Base-by-base conservation (phyloP, 2,888 invertebrate genomes). In the Caenorhabditis sulstoni region DNA sequence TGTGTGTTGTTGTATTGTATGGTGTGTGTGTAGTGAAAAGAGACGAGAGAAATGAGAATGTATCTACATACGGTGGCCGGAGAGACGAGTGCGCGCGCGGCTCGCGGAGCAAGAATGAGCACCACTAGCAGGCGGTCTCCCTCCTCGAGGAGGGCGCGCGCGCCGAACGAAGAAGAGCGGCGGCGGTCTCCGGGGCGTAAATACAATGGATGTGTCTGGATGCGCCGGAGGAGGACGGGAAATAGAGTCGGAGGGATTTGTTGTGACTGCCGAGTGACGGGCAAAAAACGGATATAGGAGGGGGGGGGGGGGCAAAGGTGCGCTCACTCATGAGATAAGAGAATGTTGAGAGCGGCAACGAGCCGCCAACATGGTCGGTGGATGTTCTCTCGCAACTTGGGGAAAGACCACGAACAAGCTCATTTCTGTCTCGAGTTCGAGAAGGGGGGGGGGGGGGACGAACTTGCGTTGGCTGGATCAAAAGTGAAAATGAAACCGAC, bases 191-290 rank as follows among this genome's bases (percentile, higher is more conserved):
- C 49, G 47, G 61, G 59, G 55, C 41, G 61, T 62, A 53, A 66
- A 74, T 66, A 74, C 66, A 74, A 59, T 73, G 52, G 68, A 68
- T 44, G 64, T 65, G 65, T 65, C 65, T 65, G 61, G 61, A 61
- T 61, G 47, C 47, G 29, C 29, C 3, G 47, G 8, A n/a, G 16
- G 2, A 1, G 9, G 53, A 37, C 16, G 37, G 35, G 29, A 29
- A 37, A 5, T 37, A 8, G 7, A 41, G 7, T 41, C 41, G 41
- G 41, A 41, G 41, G 41, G 41, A 41, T 41, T 53, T 67, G 67
- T 58, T 58, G 57, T 58, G 67, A 50, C 58, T 49, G 50, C 67
- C 67, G 67, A 37, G 29, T 11, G 41, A 9, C 16, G n/a, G 18
- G 39, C 18, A 12, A 58, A 67, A 67, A 58, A 67, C 67, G 67